Base-by-base conservation (phyloP, 1,140 invertebrate species). In the Polyergus mexicanus region DNA sequence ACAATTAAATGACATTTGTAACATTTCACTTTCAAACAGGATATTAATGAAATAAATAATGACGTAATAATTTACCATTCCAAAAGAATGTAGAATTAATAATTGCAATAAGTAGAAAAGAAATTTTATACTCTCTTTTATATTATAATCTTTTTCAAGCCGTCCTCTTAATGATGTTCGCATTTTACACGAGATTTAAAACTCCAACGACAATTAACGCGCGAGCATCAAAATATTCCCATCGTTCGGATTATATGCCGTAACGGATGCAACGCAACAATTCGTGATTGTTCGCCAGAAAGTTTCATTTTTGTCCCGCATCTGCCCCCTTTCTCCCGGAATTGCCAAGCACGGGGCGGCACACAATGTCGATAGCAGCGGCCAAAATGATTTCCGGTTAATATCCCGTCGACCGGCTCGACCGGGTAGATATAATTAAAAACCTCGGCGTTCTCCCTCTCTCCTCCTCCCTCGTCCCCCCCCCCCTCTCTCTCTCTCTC, bases 381-480 rank as follows among this genome's bases (percentile, higher is more conserved):
- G 54, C 19, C 74, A 35, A 51, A 87, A 81, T 91, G 88, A 91
- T 90, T 91, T 91, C 87, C 89, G 89, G 90, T 90, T 91, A 85
- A 89, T 91, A 90, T 89, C 75, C 84, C 25, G 47, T 71, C 60
- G 63, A 60, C 38, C 44, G 63, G 71, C 54, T n/a, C 47, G 68
- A 72, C 69, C 84, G 76, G 85, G 71, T 90, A 88, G 86, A 89
- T 90, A 91, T 91, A 89, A 91, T 91, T 91, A 91, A 90, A 91
- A 91, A 91, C 69, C 83, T 68, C 63, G 89, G 54, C 88, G 74
- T 87, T 11, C 74, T 10, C 41, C 41, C 41, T 10, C 41, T 10
- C 38, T 41, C 41, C 11, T n/a, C n/a, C 41, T 44, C 41, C 8
- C 83, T 8, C 38, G n/a, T n/a, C n/a, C 41, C 11, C n/a, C n/a